phyloP scores from a whole-genome alignment of 2,113 vertebrate genomes.

The Sialia sialis region DNA sequence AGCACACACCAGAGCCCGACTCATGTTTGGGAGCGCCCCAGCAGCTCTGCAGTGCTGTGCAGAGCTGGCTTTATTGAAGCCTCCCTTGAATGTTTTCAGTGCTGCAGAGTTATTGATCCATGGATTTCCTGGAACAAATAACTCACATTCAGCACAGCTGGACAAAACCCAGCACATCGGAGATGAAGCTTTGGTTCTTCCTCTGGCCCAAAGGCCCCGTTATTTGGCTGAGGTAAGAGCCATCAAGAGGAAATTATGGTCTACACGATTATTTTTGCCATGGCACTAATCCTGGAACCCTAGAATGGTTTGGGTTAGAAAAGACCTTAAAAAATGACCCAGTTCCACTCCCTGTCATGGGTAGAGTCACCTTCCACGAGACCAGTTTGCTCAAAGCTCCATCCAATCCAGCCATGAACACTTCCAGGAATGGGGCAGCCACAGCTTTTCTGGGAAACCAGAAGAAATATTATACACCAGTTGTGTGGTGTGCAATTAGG shows the following conservation, averaged over 20 bases:
- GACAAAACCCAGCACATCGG: not conserved
- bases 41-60: not conserved
- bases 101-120: constrained; percentile 50
- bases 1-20: not conserved
- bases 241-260: not conserved
- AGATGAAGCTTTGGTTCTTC: not conserved
- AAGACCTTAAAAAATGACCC: not conserved
- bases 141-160: not conserved
- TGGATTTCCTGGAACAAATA: not conserved
- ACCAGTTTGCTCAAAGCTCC: not conserved
- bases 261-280: not conserved
- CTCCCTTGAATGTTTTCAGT: not conserved
- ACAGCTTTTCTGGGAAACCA: not conserved
- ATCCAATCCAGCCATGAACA: not conserved
- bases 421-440: not conserved
- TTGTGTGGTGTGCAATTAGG: not conserved
- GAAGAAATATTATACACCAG: not conserved
- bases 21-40: not conserved
- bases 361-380: not conserved
- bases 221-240: not conserved
- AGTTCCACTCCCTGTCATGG: not conserved
- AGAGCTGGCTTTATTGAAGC: not conserved
- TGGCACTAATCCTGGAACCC: not conserved
- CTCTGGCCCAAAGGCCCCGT: not conserved
- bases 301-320: not conserved